Percentiles rank a stretch among this genome's conserved stretches.
Conservation (phyloP, 2,888 invertebrate species). For the Dicyrtomina minuta region DNA sequence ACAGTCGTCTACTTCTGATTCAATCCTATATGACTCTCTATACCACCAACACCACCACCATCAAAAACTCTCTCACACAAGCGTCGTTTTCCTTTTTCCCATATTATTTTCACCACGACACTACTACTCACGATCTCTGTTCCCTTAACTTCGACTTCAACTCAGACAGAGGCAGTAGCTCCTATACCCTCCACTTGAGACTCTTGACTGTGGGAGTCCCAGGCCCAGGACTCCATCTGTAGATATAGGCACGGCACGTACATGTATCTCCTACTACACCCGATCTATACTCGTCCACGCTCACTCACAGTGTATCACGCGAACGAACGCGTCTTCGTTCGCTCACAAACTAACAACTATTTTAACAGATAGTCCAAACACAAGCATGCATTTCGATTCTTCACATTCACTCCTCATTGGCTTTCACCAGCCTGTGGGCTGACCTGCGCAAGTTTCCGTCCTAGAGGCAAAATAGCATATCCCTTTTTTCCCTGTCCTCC, state of each 20-base stretch:
- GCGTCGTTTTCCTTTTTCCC: conserved; percentile 14
- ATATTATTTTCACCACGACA: not conserved
- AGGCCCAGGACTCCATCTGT: not conserved
- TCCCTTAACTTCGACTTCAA: too few species aligned
- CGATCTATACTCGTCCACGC: too few species aligned
- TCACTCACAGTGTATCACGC: too few species aligned
- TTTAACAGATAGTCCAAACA: not conserved
- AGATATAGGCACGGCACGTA: not conserved
- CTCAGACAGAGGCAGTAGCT: too few species aligned
- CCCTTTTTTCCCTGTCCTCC: too few species aligned
- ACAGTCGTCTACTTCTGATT: not conserved
- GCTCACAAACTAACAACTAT: not conserved
- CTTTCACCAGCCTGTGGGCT: conserved; percentile 1
- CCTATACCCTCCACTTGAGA: too few species aligned
- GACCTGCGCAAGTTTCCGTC: conserved; percentile 12
- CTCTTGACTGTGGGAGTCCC: too few species aligned
- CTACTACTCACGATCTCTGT: not conserved
- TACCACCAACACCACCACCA: not conserved
- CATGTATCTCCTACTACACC: too few species aligned
- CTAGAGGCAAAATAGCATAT: not conserved
- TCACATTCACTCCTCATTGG: conserved; percentile 11
- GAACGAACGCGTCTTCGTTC: not conserved
- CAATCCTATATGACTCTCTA: too few species aligned
- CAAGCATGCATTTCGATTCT: conserved; percentile 16
- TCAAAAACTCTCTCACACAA: conserved; percentile 1